Conservation (phyloP, 2,797 vertebrate species). For the Synanceia verrucosa region DNA sequence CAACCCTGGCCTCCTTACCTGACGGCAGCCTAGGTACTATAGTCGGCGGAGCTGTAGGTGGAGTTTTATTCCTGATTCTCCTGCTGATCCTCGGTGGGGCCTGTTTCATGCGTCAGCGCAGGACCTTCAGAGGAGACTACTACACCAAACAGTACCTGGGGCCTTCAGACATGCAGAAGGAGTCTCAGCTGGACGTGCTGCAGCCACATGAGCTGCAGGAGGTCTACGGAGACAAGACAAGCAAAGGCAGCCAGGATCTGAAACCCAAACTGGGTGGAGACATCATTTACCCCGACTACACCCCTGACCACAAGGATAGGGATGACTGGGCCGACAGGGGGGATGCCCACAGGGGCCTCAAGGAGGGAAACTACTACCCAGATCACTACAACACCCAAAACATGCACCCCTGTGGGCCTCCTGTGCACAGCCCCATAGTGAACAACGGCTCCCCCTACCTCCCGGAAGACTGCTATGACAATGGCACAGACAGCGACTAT, state of each 20-base stretch:
- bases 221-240: conserved; percentile 83
- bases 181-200: conserved; percentile 95
- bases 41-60: conserved; percentile 91
- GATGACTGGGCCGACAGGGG: conserved; percentile 91
- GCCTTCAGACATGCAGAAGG: conserved; percentile 97
- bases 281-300: conserved; percentile 93
- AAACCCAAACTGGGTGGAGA: conserved; percentile 83
- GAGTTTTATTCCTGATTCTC: conserved; percentile 90
- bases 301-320: conserved; percentile 88
- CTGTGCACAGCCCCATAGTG: conserved; percentile 71
- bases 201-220: conserved; percentile 95
- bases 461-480: conserved; percentile 90
- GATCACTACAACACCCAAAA: conserved; percentile 83
- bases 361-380: conserved; percentile 80
- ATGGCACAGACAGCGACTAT: conserved; percentile 94
- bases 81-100: conserved; percentile 86
- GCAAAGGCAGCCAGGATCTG: conserved; percentile 84
- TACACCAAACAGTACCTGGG: conserved; percentile 99
- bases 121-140: conserved; percentile 97
- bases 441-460: conserved; percentile 90
- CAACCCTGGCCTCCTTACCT: conserved; percentile 86
- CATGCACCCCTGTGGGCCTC: conserved; percentile 81
- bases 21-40: conserved; percentile 90
- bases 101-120: conserved; percentile 90
- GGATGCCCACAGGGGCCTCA: conserved; percentile 81